phyloP scores from a whole-genome alignment of 2,888 invertebrate genomes.

The Dichetophora obliterata region DNA sequence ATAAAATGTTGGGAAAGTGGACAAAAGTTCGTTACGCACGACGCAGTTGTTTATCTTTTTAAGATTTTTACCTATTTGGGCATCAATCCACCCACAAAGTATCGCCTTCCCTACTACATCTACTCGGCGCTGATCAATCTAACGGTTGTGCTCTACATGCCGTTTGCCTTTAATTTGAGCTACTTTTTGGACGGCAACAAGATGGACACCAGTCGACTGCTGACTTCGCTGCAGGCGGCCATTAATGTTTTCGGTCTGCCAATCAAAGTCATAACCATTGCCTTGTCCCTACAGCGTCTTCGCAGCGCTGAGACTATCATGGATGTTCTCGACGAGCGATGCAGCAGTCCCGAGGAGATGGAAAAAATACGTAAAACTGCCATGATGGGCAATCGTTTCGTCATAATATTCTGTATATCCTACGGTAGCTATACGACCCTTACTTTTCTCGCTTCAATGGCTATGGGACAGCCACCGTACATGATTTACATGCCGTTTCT shows the following conservation, averaged over 20 bases:
- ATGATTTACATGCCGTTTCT: constrained; percentile 46
- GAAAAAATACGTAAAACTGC: constrained; percentile 41
- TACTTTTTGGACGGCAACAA: constrained; percentile 32
- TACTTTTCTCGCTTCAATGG: constrained; percentile 44
- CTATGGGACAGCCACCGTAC: constrained; percentile 50
- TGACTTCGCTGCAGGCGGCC: constrained; percentile 55
- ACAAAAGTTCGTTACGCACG: constrained; percentile 17
- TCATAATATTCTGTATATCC: constrained; percentile 47
- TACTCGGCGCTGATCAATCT: constrained; percentile 39
- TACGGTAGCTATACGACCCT: constrained; percentile 44
- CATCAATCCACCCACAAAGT: constrained; percentile 29
- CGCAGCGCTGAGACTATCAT: constrained; percentile 42
- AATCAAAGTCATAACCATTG: constrained; percentile 47
- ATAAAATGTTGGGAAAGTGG: constrained; percentile 15
- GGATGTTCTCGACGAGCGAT: constrained; percentile 49
- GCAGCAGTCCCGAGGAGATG: constrained; percentile 43
- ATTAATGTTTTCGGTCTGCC: constrained; percentile 51
- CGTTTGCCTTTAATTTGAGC: constrained; percentile 46
- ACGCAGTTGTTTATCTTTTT: constrained; percentile 46
- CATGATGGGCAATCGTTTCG: constrained; percentile 48
- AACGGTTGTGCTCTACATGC: constrained; percentile 31
- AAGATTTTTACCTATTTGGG: constrained; percentile 40
- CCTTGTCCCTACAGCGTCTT: constrained; percentile 40
- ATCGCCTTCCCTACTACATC: constrained; percentile 33
- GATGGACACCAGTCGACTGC: constrained; percentile 49